Evolutionary conservation across 2,113 vertebrate species (phyloP), one percentile per base, ranked within the genome.

Genomic region (Melanerpes aurifrons): DNA sequence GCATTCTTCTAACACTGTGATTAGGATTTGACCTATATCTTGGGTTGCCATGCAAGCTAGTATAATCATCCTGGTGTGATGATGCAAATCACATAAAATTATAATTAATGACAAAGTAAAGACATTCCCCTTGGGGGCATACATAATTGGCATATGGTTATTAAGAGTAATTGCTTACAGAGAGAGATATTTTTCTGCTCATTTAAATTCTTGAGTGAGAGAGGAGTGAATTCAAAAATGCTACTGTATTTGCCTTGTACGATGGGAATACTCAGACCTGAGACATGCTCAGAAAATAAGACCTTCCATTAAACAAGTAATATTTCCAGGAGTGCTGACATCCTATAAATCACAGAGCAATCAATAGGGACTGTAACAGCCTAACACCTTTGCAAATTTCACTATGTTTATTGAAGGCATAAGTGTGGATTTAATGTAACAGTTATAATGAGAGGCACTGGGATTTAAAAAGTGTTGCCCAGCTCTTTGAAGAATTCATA

Each of bases 91-190:
- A 95, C 79, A 86, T 74, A 92, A 92, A 96, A 95, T 96, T 76
- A 92, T 92, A 96, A 88, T 92, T 95, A 89, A 94, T 87, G 90
- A 90, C 91, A 96, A 95, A 96, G 92, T 94, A 96, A 96, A 92
- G 90, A 85, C 20, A 73, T 76, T 84, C 74, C 63, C 81, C 88
- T 96, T 87, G 59, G 64, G 92, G 89, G 40, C 78, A 91, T 16
- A 79, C 63, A 69, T 95, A 94, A 96, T 86, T 96, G 90, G 90
- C 93, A 86, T 84, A 86, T 88, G 89, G 93, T 92, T 94, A 92
- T 95, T 94, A 93, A 83, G 57, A 92, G 47, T 70, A 94, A 96
- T 87, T 96, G 93, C 73, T 94, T 78, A 83, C 37, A 84, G 81
- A 92, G 45, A 77, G 77, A 93, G 81, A 56, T 78, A 88, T 90